These are phyloP conservation scores for Venustoraphidia nigricollis DNA, from an alignment of 2,888 invertebrate genomes.

Conservation along the genomic window DNA sequence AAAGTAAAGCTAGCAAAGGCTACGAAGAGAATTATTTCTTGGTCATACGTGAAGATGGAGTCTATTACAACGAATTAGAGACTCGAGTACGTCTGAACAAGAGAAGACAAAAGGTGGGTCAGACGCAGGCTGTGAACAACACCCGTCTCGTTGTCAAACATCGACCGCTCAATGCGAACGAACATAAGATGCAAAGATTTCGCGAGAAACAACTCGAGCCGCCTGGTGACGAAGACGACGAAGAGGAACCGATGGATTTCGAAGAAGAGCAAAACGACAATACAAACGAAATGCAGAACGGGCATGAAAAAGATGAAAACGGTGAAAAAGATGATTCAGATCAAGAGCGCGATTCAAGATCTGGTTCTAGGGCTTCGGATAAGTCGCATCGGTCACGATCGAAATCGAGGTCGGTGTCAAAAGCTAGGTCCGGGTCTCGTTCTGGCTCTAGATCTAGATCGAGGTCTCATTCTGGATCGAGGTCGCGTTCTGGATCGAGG, in stretches of 20 bases:
- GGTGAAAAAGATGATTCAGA: constrained; percentile 17
- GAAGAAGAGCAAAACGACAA: constrained; percentile 56
- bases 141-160: constrained; percentile 82
- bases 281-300: constrained; percentile 36
- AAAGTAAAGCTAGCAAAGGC: constrained; percentile 71
- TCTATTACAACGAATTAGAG: constrained; percentile 90
- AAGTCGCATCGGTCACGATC: constrained; percentile 18
- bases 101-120: constrained; percentile 64
- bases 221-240: constrained; percentile 51
- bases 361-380: constrained; percentile 13
- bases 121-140: constrained; percentile 45
- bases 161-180: constrained; percentile 67
- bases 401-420: constrained; percentile 18
- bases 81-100: constrained; percentile 90
- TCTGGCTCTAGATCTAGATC: constrained; percentile 20
- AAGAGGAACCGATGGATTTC: constrained; percentile 39
- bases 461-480: constrained; percentile 15
- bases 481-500: constrained; percentile 20
- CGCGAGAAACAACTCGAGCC: constrained; percentile 83
- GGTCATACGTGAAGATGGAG: constrained; percentile 76
- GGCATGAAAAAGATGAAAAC: constrained; percentile 28
- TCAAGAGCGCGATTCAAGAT: constrained; percentile 18
- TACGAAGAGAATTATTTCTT: constrained; percentile 97
- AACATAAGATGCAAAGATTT: constrained; percentile 73
- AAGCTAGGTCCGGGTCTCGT: constrained; percentile 19